phyloP scores from a whole-genome alignment of 1,140 invertebrate genomes.

The Oncopodura yosiiana region DNA sequence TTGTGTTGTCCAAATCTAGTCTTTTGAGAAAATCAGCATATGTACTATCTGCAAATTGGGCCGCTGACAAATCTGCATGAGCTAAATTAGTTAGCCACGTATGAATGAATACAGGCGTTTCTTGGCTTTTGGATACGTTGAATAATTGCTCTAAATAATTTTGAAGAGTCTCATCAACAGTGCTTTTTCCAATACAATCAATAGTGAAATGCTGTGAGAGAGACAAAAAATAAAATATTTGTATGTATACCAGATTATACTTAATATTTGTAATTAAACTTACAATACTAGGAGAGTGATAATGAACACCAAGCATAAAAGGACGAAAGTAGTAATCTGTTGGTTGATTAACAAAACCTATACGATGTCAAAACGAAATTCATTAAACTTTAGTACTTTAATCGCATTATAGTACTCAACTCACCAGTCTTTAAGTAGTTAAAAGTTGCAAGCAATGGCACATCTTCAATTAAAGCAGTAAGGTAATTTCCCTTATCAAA shows the following conservation, averaged over 20 bases:
- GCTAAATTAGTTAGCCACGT: slow-evolving; percentile 25
- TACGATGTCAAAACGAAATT: neutral
- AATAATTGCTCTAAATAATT: slow-evolving; percentile 19
- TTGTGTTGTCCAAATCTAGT: slow-evolving; percentile 21
- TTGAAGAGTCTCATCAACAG: slow-evolving; percentile 20
- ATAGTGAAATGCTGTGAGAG: slow-evolving; percentile 11
- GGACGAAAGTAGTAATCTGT: slow-evolving; percentile 41
- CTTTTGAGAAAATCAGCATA: slow-evolving; percentile 10
- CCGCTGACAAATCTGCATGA: slow-evolving; percentile 11
- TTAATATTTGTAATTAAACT: no score
- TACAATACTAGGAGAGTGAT: slow-evolving; percentile 4
- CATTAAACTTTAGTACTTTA: no score
- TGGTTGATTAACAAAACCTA: slow-evolving; percentile 29
- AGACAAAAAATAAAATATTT: neutral
- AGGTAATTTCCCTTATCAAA: slow-evolving; percentile 25
- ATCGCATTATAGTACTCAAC: no score
- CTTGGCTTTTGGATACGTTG: neutral
- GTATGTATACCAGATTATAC: slow-evolving; percentile 2
- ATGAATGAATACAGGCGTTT: slow-evolving; percentile 19
- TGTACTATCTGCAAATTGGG: slow-evolving; percentile 5
- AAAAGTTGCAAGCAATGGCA: slow-evolving; percentile 38
- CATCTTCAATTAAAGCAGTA: slow-evolving; percentile 30
- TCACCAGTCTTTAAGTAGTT: slow-evolving; percentile 40
- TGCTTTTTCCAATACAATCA: slow-evolving; percentile 26
- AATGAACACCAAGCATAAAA: slow-evolving; percentile 16